Percentiles rank a stretch among this genome's conserved stretches.
phyloP scores from a whole-genome alignment of 2,113 vertebrate species.

The Mungos mungo region DNA sequence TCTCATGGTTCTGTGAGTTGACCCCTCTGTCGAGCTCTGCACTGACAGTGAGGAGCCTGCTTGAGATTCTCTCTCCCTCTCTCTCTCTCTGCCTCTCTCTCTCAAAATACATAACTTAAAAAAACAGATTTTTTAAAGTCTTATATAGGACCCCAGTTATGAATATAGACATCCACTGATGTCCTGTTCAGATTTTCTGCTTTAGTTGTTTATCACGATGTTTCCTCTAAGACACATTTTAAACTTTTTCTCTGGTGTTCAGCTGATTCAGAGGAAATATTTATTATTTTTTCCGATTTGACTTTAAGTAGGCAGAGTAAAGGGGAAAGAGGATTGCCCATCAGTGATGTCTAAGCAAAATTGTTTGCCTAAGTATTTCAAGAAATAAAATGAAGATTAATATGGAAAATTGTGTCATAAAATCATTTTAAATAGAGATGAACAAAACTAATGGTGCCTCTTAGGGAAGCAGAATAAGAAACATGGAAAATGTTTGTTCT shows the following conservation, averaged over 20 bases:
- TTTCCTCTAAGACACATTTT: constrained; percentile 42
- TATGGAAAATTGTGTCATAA: neutral
- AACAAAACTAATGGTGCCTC: constrained; percentile 4
- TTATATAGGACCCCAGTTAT: neutral
- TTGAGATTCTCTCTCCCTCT: no score
- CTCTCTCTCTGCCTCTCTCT: no score
- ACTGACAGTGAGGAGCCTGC: no score
- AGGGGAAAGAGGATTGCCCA: neutral
- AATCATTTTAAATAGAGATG: constrained; percentile 19
- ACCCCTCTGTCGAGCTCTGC: no score
- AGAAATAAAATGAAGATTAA: constrained; percentile 60
- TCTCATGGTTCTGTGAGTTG: no score
- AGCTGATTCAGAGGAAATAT: neutral
- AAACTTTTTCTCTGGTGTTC: constrained; percentile 27
- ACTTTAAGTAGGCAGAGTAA: neutral
- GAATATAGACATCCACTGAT: neutral
- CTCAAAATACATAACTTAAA: neutral
- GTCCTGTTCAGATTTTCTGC: constrained; percentile 47
- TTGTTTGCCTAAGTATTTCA: constrained; percentile 6
- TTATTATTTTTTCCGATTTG: neutral
- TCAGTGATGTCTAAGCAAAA: neutral
- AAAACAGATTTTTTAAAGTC: constrained; percentile 8
- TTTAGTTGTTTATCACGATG: constrained; percentile 61
- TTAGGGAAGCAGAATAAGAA: constrained; percentile 39
- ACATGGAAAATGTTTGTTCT: neutral